Evolutionary conservation across 2,113 vertebrate species (phyloP).

Genomic region (Centropristis striata): DNA sequence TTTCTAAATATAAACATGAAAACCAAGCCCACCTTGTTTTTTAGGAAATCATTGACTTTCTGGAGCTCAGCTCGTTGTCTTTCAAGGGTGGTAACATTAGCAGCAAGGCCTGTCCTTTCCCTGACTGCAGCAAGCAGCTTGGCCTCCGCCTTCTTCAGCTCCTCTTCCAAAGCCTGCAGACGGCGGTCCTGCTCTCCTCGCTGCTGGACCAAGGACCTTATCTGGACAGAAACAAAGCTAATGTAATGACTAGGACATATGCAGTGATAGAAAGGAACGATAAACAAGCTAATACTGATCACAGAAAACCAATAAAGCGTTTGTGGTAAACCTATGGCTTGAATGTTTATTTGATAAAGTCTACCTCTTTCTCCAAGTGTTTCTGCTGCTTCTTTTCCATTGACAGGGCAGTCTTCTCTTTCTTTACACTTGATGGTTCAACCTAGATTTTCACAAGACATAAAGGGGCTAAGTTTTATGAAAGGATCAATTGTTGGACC

Average conservation of each 20-base stretch:
- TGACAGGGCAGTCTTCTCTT: slow-evolving; percentile 81
- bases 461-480: not conserved
- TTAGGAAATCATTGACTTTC: slow-evolving; percentile 92
- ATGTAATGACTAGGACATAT: not conserved
- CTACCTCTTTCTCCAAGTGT: slow-evolving; percentile 92
- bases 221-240: slow-evolving; percentile 75
- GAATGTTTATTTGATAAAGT: not conserved
- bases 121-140: slow-evolving; percentile 89
- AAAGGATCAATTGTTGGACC: not conserved
- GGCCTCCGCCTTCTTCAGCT: slow-evolving; percentile 89
- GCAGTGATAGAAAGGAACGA: not conserved
- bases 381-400: slow-evolving; percentile 89
- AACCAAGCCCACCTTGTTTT: slow-evolving; percentile 89
- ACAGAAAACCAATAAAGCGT: no score
- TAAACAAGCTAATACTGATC: no score
- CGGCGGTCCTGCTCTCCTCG: slow-evolving; percentile 90
- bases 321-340: no score
- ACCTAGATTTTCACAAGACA: slow-evolving; percentile 51
- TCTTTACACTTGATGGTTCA: slow-evolving; percentile 75
- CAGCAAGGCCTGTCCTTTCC: slow-evolving; percentile 90
- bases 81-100: slow-evolving; percentile 89
- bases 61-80: slow-evolving; percentile 91
- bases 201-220: slow-evolving; percentile 91
- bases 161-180: slow-evolving; percentile 88
- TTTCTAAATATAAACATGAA: not conserved